Conservation (phyloP, 2,888 invertebrate species). For the Andrena trimmerana region DNA sequence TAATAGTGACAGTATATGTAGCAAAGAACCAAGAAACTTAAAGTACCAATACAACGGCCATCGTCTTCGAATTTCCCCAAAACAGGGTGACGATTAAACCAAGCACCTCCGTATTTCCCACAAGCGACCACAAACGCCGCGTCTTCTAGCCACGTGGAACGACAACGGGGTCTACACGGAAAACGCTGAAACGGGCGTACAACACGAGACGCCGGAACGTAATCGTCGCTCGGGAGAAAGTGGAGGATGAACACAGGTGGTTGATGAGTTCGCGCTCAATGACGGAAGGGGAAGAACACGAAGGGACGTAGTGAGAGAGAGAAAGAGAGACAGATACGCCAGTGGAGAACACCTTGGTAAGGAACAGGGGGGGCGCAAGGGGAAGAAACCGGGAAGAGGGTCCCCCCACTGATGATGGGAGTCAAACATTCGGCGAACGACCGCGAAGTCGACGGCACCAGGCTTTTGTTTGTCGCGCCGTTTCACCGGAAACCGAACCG, state of each 20-base stretch:
- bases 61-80: too few species aligned
- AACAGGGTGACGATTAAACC: too few species aligned
- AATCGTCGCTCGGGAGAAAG: slow-evolving; percentile 65
- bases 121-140: too few species aligned
- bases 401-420: slow-evolving; percentile 59
- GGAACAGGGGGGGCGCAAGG: slow-evolving; percentile 7
- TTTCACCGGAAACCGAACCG: slow-evolving; percentile 80
- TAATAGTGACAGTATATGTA: too few species aligned
- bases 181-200: slow-evolving; percentile 28
- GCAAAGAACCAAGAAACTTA: too few species aligned
- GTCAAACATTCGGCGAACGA: slow-evolving; percentile 73
- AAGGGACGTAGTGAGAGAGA: slow-evolving; percentile 13
- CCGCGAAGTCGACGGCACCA: slow-evolving; percentile 67
- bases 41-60: too few species aligned
- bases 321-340: slow-evolving; percentile 8
- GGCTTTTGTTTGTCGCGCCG: slow-evolving; percentile 76
- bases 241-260: slow-evolving; percentile 73
- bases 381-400: slow-evolving; percentile 44
- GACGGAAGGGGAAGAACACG: slow-evolving; percentile 59
- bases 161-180: slow-evolving; percentile 35
- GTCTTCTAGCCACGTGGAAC: slow-evolving; percentile 12
- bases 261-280: slow-evolving; percentile 67
- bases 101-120: too few species aligned
- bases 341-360: slow-evolving; percentile 17
- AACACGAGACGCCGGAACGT: slow-evolving; percentile 40